Conservation (phyloP, 2,797 vertebrate genomes). For the Hemitrygon akajei region DNA sequence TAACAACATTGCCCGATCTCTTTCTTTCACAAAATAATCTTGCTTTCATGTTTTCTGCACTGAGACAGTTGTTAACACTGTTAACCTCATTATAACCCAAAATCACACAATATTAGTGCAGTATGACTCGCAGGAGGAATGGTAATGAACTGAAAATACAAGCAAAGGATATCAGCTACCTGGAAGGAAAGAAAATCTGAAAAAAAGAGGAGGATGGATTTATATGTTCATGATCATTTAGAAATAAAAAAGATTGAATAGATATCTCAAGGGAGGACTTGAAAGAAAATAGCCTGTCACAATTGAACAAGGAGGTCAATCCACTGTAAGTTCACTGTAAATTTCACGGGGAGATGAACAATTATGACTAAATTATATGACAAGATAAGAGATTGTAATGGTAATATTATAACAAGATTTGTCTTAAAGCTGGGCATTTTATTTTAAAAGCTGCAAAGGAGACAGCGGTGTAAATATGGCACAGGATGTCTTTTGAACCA, state of each 20-base stretch:
- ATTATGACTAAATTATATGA: neutral
- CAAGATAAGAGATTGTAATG: neutral
- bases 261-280: neutral
- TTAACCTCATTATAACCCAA: no score
- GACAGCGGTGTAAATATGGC: neutral
- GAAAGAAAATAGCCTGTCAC: neutral
- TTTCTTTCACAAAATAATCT: no score
- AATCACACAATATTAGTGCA: neutral
- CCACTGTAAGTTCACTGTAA: neutral
- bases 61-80: no score
- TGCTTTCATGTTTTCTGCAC: no score
- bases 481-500: neutral
- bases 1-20: no score
- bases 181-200: neutral
- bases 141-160: neutral
- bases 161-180: neutral
- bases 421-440: neutral
- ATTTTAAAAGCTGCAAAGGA: neutral
- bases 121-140: neutral
- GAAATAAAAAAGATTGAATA: neutral
- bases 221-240: neutral
- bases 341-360: neutral
- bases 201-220: neutral
- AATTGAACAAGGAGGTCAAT: neutral
- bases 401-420: neutral